Percentiles rank a stretch among this genome's conserved stretches.
These are phyloP conservation scores for Rugalucina vietnamica DNA, from an alignment of 2,888 invertebrate species.

Conservation along the genomic window DNA sequence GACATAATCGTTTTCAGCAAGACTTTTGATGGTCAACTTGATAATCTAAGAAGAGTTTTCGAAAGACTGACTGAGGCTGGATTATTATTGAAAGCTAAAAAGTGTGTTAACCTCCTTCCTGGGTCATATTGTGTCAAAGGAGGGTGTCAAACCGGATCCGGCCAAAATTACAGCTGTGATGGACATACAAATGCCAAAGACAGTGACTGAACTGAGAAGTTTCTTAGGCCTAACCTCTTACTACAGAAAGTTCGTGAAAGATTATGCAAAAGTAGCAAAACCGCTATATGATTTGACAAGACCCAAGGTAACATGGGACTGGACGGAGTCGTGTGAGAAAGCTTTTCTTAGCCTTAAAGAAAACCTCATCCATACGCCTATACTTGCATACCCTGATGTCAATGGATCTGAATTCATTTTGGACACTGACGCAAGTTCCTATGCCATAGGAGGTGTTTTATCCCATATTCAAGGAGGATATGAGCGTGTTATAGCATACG, in stretches of 20 bases:
- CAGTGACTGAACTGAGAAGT: slow-evolving; percentile 28
- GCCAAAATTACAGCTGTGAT: slow-evolving; percentile 40
- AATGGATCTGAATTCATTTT: slow-evolving; percentile 48
- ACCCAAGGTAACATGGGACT: slow-evolving; percentile 29
- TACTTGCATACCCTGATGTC: slow-evolving; percentile 51
- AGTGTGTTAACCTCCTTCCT: slow-evolving; percentile 48
- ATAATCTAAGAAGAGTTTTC: slow-evolving; percentile 45
- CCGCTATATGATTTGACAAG: slow-evolving; percentile 43
- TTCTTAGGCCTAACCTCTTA: slow-evolving; percentile 47
- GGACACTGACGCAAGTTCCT: slow-evolving; percentile 62
- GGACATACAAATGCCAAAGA: slow-evolving; percentile 26
- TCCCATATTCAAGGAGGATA: slow-evolving; percentile 55
- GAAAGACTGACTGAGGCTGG: slow-evolving; percentile 39
- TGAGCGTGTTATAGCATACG: slow-evolving; percentile 61
- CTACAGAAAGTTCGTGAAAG: slow-evolving; percentile 40
- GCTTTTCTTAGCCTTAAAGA: slow-evolving; percentile 29
- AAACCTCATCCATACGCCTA: slow-evolving; percentile 29
- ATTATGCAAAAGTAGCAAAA: slow-evolving; percentile 18
- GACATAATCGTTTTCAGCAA: slow-evolving; percentile 54
- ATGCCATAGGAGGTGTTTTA: slow-evolving; percentile 59
- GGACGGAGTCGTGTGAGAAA: slow-evolving; percentile 41
- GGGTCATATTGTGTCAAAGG: slow-evolving; percentile 47
- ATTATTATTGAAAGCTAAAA: slow-evolving; percentile 52
- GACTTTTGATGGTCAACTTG: slow-evolving; percentile 49
- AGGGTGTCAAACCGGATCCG: slow-evolving; percentile 42